Evolutionary conservation across 2,888 invertebrate species (phyloP).

Genomic region (Drosophila subquinaria): DNA sequence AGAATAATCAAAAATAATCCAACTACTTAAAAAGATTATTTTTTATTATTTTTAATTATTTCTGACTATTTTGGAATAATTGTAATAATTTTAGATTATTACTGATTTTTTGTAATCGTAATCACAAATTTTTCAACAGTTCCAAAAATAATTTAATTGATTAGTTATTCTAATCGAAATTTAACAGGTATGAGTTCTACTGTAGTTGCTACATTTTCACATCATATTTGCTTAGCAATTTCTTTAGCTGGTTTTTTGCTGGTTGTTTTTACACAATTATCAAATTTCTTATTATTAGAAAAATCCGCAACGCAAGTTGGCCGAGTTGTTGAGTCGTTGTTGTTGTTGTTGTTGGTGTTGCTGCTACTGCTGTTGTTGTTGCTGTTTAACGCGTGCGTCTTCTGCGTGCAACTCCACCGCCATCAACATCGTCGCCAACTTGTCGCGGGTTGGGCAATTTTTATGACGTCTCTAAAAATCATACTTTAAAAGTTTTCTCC

Average conservation of each 20-base stretch:
- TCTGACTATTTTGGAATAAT: too few species aligned
- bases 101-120: too few species aligned
- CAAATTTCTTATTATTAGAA: conserved; percentile 65
- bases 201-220: neutral
- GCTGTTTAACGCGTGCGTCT: conserved; percentile 67
- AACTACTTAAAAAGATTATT: too few species aligned
- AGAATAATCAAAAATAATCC: too few species aligned
- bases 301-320: conserved; percentile 78
- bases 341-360: conserved; percentile 16
- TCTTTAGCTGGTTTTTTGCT: neutral
- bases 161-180: too few species aligned
- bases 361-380: conserved; percentile 29
- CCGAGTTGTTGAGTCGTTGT: conserved; percentile 17
- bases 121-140: too few species aligned
- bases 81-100: too few species aligned
- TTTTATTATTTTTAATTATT: too few species aligned
- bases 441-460: conserved; percentile 83
- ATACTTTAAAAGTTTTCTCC: conserved; percentile 86
- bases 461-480: conserved; percentile 86
- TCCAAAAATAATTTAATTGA: too few species aligned
- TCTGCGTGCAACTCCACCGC: conserved; percentile 39
- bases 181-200: neutral
- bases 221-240: neutral
- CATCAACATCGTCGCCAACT: conserved; percentile 47
- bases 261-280: conserved; percentile 12